Conservation (phyloP, 1,140 invertebrate species). For the Ephestia elutella region DNA sequence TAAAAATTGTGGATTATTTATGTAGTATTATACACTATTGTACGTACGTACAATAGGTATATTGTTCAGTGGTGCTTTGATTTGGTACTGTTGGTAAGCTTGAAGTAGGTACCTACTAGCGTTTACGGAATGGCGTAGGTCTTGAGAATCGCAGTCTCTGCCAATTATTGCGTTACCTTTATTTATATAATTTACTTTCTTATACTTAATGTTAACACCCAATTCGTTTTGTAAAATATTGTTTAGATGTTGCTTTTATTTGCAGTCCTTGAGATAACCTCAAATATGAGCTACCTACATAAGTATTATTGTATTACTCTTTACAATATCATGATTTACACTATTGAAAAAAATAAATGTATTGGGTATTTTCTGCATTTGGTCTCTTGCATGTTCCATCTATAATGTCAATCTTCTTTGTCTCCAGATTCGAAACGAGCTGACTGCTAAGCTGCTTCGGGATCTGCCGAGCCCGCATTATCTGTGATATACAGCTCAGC, state of each 20-base stretch:
- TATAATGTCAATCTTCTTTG: slow-evolving; percentile 20
- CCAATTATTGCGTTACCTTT: slow-evolving; percentile 12
- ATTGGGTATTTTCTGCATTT: neutral
- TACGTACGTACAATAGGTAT: too few relatives aligned
- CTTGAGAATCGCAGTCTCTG: slow-evolving; percentile 12
- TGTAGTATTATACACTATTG: too few relatives aligned
- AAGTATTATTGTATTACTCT: too few relatives aligned
- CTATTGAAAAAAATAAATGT: too few relatives aligned
- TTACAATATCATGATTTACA: too few relatives aligned
- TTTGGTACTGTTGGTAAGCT: slow-evolving; percentile 23
- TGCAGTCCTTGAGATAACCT: slow-evolving; percentile 64
- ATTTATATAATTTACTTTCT: slow-evolving; percentile 21
- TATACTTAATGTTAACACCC: neutral
- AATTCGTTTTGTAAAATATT: slow-evolving; percentile 33
- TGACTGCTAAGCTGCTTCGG: slow-evolving; percentile 66
- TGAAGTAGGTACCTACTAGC: slow-evolving; percentile 13
- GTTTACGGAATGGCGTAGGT: slow-evolving; percentile 19
- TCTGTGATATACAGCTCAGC: slow-evolving; percentile 87
- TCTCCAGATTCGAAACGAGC: slow-evolving; percentile 64
- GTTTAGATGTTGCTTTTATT: slow-evolving; percentile 11
- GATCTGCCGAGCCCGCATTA: slow-evolving; percentile 71
- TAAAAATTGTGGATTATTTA: slow-evolving; percentile 26
- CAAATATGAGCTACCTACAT: slow-evolving; percentile 26
- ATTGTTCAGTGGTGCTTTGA: slow-evolving; percentile 17
- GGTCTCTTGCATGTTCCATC: too few relatives aligned